phyloP scores from a whole-genome alignment of 2,797 vertebrate species.

The Pogoniulus pusillus region DNA sequence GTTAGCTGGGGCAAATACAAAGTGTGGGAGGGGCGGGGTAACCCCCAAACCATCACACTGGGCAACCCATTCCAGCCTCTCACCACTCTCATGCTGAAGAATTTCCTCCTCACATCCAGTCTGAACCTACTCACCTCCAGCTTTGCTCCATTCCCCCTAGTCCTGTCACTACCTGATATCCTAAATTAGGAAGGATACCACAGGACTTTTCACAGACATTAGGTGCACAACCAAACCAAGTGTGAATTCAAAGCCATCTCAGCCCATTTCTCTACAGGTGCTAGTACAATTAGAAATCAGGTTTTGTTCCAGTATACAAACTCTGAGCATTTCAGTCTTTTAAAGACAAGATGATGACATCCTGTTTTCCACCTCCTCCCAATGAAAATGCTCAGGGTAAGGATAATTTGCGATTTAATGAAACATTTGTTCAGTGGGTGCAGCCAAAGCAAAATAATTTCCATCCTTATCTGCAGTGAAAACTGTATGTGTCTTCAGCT shows the following conservation, averaged over 20 bases:
- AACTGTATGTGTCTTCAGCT: background rate
- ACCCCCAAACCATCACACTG: too few species aligned
- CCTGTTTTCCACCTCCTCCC: background rate
- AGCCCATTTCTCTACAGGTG: background rate
- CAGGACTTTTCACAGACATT: background rate
- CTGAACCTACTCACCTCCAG: too few species aligned
- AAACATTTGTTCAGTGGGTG: background rate
- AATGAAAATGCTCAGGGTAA: background rate
- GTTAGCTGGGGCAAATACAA: too few species aligned
- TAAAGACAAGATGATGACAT: background rate
- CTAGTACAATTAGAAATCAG: background rate
- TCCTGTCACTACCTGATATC: too few species aligned
- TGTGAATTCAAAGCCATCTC: background rate
- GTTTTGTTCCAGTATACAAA: background rate
- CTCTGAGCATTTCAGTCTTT: background rate
- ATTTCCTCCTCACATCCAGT: too few species aligned
- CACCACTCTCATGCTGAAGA: too few species aligned
- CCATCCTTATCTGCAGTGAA: background rate
- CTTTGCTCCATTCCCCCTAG: too few species aligned
- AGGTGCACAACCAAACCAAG: background rate
- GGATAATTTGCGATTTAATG: background rate
- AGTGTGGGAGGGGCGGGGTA: too few species aligned
- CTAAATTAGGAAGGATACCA: background rate
- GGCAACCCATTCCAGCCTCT: too few species aligned
- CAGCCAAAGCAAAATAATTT: background rate